phyloP scores from a whole-genome alignment of 2,113 vertebrate species.

The Dicaeum eximium region DNA sequence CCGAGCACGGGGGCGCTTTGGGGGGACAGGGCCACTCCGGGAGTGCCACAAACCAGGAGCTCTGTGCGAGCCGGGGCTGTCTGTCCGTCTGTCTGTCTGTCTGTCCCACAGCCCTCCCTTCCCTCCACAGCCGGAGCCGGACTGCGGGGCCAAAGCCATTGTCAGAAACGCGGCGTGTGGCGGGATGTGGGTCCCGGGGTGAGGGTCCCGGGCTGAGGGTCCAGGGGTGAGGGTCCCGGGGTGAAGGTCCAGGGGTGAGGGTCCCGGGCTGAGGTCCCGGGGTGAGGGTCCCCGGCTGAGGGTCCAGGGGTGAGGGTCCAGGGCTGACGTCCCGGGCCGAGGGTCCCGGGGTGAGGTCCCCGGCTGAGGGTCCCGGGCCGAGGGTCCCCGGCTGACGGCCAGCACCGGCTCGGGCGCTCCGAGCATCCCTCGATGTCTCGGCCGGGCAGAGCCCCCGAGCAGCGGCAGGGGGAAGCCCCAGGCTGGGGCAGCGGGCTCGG shows the following conservation, averaged over 20 bases:
- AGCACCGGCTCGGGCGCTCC: not conserved
- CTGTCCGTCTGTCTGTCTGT: not conserved
- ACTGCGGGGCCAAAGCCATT: not conserved
- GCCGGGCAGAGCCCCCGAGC: not conserved
- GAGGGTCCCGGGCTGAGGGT: not conserved
- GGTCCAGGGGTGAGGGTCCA: not conserved
- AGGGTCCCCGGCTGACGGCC: accelerated
- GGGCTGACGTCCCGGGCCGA: accelerated
- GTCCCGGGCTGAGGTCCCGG: accelerated
- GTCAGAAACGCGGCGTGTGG: accelerated
- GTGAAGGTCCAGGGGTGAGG: accelerated
- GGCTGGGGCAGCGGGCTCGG: not conserved
- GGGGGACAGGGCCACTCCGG: not conserved
- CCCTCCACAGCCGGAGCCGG: accelerated
- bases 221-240: not conserved
- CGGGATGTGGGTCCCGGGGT: accelerated
- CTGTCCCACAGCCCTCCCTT: not conserved
- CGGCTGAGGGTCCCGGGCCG: accelerated
- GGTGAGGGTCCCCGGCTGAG: accelerated
- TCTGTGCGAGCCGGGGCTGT: not conserved
- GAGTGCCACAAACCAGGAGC: accelerated
- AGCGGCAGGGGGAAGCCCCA: accelerated
- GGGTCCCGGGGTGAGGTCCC: accelerated
- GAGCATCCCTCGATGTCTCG: not conserved
- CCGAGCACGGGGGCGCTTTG: accelerated